phyloP scores from a whole-genome alignment of 2,888 invertebrate species.

The Drosophila paramelanica region DNA sequence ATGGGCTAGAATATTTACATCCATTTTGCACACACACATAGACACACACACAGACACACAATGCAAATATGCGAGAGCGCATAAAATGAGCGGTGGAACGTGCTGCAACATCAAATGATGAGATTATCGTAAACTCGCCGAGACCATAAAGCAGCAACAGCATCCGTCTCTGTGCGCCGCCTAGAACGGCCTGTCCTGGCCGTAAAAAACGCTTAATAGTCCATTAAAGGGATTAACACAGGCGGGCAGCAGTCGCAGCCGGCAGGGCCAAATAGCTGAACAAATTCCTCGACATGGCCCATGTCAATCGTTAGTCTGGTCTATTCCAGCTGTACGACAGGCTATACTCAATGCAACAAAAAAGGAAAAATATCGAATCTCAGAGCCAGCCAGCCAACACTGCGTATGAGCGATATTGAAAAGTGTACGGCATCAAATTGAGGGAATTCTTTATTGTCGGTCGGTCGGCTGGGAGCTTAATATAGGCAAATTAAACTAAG shows the following conservation, averaged over 20 bases:
- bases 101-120: constrained; percentile 72
- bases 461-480: constrained; percentile 35
- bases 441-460: constrained; percentile 52
- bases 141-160: constrained; percentile 42
- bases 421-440: constrained; percentile 45
- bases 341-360: constrained; percentile 45
- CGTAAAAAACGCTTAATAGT: constrained; percentile 69
- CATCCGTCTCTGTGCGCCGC: constrained; percentile 11
- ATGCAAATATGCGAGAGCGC: constrained; percentile 72
- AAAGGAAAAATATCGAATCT: constrained; percentile 24
- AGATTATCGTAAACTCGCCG: constrained; percentile 74
- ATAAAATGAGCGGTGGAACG: constrained; percentile 74
- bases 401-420: constrained; percentile 65
- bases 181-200: constrained; percentile 43
- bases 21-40: constrained; percentile 6
- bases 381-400: constrained; percentile 36
- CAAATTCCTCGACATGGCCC: constrained; percentile 62
- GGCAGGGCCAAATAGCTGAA: constrained; percentile 55
- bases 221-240: constrained; percentile 71
- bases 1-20: constrained; percentile 52
- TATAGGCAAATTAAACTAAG: constrained; percentile 79
- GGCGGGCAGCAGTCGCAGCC: constrained; percentile 19
- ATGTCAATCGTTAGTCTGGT: constrained; percentile 53
- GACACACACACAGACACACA: constrained; percentile 18
- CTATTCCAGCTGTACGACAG: not conserved